Conservation (phyloP, 2,888 invertebrate species). For the Drosophila tanythrix region DNA sequence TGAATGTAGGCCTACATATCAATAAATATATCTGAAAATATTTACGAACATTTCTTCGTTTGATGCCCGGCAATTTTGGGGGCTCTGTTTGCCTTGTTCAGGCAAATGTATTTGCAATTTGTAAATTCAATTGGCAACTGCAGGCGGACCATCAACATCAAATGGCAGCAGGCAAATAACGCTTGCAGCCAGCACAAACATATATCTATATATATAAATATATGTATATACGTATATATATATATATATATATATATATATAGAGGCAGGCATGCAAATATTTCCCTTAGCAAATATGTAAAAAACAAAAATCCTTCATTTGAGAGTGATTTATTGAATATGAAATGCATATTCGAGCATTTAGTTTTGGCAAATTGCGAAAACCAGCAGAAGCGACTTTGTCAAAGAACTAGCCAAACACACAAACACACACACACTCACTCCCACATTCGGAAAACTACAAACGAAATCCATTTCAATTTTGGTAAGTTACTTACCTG, state of each 20-base stretch:
- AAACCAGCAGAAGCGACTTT: slow-evolving; percentile 30
- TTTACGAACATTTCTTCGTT: slow-evolving; percentile 44
- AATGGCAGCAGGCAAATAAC: slow-evolving; percentile 32
- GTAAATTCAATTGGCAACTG: slow-evolving; percentile 70
- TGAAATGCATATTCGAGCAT: slow-evolving; percentile 51
- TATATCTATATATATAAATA: neutral
- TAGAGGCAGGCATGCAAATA: slow-evolving; percentile 33
- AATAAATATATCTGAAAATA: slow-evolving; percentile 25
- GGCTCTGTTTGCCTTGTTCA: slow-evolving; percentile 43
- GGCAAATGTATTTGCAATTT: slow-evolving; percentile 65
- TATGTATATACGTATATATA: neutral
- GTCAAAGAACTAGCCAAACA: slow-evolving; percentile 1
- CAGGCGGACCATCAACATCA: slow-evolving; percentile 24
- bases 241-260: neutral
- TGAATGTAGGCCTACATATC: slow-evolving; percentile 1
- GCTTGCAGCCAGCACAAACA: slow-evolving; percentile 9
- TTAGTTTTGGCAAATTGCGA: slow-evolving; percentile 44
- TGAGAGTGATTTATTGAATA: slow-evolving; percentile 63
- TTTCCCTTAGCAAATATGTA: slow-evolving; percentile 41
- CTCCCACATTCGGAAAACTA: neutral
- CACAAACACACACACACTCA: neutral
- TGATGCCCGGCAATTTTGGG: slow-evolving; percentile 40
- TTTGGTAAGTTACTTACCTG: slow-evolving; percentile 45
- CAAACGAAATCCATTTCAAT: slow-evolving; percentile 23
- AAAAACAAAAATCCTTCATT: slow-evolving; percentile 62